phyloP scores from a whole-genome alignment of 2,797 vertebrate species.

The Carduelis carduelis region DNA sequence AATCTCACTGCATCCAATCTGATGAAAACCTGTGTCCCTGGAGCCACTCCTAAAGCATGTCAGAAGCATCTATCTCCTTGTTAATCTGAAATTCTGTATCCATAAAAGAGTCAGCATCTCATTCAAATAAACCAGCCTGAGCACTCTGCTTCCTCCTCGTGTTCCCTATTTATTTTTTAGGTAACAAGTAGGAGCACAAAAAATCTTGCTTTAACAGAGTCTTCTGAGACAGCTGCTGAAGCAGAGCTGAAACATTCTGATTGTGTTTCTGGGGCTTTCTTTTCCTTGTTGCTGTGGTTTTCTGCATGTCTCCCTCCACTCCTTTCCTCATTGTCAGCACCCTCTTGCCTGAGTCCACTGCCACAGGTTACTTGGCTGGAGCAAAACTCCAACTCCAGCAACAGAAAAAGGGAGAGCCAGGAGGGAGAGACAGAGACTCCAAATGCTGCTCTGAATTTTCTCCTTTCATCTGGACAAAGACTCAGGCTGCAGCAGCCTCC shows the following conservation, averaged over 20 bases:
- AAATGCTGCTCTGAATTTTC: background rate
- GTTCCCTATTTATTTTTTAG: constrained; percentile 26
- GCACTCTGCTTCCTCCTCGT: background rate
- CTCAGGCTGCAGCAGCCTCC: background rate
- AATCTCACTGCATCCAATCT: background rate
- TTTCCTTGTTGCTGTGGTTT: background rate
- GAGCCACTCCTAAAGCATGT: background rate
- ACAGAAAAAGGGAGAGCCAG: background rate
- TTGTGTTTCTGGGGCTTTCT: background rate
- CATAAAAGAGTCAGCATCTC: background rate
- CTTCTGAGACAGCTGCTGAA: background rate
- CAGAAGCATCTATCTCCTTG: background rate
- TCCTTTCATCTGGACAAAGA: background rate
- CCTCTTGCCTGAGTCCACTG: background rate
- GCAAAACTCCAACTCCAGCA: background rate
- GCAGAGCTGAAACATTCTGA: background rate
- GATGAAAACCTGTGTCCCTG: background rate
- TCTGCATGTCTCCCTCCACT: background rate
- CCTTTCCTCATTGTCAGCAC: background rate
- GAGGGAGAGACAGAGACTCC: background rate
- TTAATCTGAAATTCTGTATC: background rate
- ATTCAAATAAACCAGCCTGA: background rate
- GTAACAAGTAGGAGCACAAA: background rate
- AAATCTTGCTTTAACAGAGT: background rate
- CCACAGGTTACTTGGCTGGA: background rate